These are phyloP conservation scores for Scaptomyza pallida DNA, from an alignment of 1,140 invertebrate genomes.

Conservation along the genomic window DNA sequence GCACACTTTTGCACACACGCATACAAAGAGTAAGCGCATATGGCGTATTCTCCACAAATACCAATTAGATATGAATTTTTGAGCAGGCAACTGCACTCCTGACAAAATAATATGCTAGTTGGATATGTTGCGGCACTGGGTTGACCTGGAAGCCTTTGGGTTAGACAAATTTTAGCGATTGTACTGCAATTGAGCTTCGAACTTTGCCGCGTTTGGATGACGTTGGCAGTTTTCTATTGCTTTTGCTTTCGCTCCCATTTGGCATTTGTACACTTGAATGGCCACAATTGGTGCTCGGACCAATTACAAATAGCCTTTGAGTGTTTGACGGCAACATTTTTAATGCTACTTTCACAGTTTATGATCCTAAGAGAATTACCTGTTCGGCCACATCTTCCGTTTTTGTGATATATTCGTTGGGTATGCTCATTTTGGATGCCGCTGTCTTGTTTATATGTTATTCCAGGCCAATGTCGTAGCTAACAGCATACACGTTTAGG, in stretches of 20 bases:
- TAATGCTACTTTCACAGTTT: conserved; percentile 14
- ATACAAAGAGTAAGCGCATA: conserved; percentile 27
- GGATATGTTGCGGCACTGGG: neutral
- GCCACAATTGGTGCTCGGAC: conserved; percentile 1
- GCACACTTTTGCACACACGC: conserved; percentile 34
- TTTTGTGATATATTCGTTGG: conserved; percentile 94
- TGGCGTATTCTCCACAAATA: conserved; percentile 60
- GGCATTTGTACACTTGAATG: conserved; percentile 2
- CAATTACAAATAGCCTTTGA: neutral
- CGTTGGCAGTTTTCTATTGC: conserved; percentile 74
- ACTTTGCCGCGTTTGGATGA: conserved; percentile 82
- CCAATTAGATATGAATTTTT: conserved; percentile 52
- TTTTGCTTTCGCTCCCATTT: conserved; percentile 3
- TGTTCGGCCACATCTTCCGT: conserved; percentile 98
- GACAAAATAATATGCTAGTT: conserved; percentile 1
- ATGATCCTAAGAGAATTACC: conserved; percentile 85
- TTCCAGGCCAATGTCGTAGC: conserved; percentile 1
- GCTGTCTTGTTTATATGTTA: conserved; percentile 14
- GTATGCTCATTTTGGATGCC: conserved; percentile 88
- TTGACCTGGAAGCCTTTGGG: neutral
- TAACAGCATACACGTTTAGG: conserved; percentile 29
- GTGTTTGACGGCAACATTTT: neutral
- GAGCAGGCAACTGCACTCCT: conserved; percentile 20
- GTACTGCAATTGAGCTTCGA: conserved; percentile 44
- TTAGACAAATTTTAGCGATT: conserved; percentile 12